Base-by-base conservation (phyloP, 2,113 vertebrate species). In the Ammodramus savannarum region DNA sequence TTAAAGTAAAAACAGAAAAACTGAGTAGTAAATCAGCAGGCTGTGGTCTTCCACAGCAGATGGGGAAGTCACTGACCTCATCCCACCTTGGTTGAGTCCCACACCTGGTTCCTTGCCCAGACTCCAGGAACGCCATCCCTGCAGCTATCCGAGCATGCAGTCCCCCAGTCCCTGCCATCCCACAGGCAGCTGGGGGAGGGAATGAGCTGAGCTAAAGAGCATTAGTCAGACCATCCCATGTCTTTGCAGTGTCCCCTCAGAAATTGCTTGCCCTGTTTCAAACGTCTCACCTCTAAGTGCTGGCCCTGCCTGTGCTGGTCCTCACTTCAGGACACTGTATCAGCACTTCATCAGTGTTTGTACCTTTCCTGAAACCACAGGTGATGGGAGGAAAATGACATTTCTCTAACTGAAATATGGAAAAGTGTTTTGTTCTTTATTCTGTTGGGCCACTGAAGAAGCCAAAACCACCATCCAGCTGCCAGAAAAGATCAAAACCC, bases 31-130 rank as follows among this genome's bases (percentile, higher is more conserved):
- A 85, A 87, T 68, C n/a, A 75, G 18, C 65, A 87, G 44, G 11
- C 55, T 81, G 34, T 63, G 38, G 7, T 90, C 23, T 80, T 80
- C 38, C 49, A 46, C 26, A 73, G n/a, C 21, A 80, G 10, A 31
- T 46, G 32, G 20, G 31, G 34, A 90, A 69, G 59, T 54, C 65
- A 48, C 59, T 48, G 48, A 48, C 46, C n/a, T 9, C 10, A 1
- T 57, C 31, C 48, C 49, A 58, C 25, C 36, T 76, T 44, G 39
- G 18, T 1, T 34, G 34, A 31, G n/a, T 41, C 58, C 51, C 54
- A 12, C 0, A 0, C 6, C 4, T 4, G 14, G 5, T 11, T 71
- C 18, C 29, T 16, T 83, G 48, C n/a, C n/a, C 44, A 16, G 36
- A 32, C 46, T 39, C 36, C 0, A 0, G 34, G 9, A 25, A 68